Conservation (phyloP, 1,140 invertebrate species). For the Eurosta solidaginis region DNA sequence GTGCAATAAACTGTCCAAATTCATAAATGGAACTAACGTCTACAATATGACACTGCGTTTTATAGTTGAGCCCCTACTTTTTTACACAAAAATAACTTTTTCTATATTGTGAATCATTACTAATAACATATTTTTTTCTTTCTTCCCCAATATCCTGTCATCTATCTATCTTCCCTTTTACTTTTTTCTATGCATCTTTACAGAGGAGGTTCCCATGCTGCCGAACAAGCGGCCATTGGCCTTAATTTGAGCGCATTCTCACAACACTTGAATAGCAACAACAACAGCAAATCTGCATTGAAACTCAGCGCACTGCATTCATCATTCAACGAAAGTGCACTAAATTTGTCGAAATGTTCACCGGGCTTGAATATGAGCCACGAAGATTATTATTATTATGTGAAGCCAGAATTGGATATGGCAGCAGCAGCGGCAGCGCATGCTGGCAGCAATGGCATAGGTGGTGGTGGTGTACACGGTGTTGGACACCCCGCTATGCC, state of each 20-base stretch:
- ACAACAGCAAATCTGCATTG: slow-evolving; percentile 38
- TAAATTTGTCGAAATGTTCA: slow-evolving; percentile 55
- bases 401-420: slow-evolving; percentile 53
- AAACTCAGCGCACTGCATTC: slow-evolving; percentile 42
- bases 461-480: background rate
- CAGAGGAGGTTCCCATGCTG: slow-evolving; percentile 53
- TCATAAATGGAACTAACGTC: too few relatives aligned
- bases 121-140: background rate
- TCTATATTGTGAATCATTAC: background rate
- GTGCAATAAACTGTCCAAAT: too few relatives aligned
- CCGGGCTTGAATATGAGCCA: slow-evolving; percentile 35
- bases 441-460: background rate
- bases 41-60: too few relatives aligned
- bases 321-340: slow-evolving; percentile 45
- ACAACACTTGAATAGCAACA: slow-evolving; percentile 40
- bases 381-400: slow-evolving; percentile 52
- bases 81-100: too few relatives aligned
- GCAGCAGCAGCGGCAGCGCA: slow-evolving; percentile 31
- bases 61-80: too few relatives aligned
- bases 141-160: background rate
- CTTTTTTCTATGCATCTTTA: background rate
- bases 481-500: background rate
- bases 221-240: slow-evolving; percentile 37
- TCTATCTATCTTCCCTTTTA: background rate
- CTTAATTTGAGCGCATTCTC: slow-evolving; percentile 46